Evolutionary conservation across 1,140 invertebrate genomes (phyloP).

Genomic region (Camponotus pennsylvanicus): DNA sequence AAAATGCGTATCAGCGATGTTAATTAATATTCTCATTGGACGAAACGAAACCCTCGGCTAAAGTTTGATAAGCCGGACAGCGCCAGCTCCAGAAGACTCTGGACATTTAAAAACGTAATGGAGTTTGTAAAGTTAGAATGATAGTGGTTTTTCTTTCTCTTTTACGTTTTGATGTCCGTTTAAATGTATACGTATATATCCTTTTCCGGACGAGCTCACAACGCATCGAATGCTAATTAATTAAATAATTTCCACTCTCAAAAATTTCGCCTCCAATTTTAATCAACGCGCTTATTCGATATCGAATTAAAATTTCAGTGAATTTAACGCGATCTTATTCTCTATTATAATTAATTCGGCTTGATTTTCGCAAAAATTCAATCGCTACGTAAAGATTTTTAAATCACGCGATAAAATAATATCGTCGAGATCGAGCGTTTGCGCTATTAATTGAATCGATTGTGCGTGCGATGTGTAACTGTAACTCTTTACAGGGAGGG

Average conservation of each 20-base stretch:
- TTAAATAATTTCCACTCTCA: slow-evolving; percentile 44
- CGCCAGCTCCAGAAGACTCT: neutral
- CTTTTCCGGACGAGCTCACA: neutral
- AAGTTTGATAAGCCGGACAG: slow-evolving; percentile 55
- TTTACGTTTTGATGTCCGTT: neutral
- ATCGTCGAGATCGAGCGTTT: neutral
- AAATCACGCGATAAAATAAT: slow-evolving; percentile 17
- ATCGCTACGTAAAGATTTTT: slow-evolving; percentile 7
- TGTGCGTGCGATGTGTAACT: neutral
- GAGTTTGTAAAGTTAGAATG: slow-evolving; percentile 39
- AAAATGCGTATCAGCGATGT: slow-evolving; percentile 61
- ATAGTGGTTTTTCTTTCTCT: slow-evolving; percentile 2
- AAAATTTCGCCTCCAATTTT: slow-evolving; percentile 28
- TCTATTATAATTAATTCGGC: slow-evolving; percentile 31
- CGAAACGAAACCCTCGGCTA: slow-evolving; percentile 13
- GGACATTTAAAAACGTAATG: slow-evolving; percentile 50
- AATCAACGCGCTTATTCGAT: slow-evolving; percentile 37
- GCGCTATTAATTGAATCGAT: slow-evolving; percentile 37
- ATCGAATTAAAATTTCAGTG: slow-evolving; percentile 15
- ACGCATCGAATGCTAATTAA: slow-evolving; percentile 26
- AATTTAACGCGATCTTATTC: slow-evolving; percentile 43
- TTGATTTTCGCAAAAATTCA: slow-evolving; percentile 25
- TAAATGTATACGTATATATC: neutral
- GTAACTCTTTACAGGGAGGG: neutral
- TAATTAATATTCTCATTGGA: slow-evolving; percentile 43